A percentile compares a stretch with the other conserved stretches of the same genome.
Evolutionary conservation across 2,888 invertebrate genomes (phyloP).

Genomic region (Incurvaria masculella): DNA sequence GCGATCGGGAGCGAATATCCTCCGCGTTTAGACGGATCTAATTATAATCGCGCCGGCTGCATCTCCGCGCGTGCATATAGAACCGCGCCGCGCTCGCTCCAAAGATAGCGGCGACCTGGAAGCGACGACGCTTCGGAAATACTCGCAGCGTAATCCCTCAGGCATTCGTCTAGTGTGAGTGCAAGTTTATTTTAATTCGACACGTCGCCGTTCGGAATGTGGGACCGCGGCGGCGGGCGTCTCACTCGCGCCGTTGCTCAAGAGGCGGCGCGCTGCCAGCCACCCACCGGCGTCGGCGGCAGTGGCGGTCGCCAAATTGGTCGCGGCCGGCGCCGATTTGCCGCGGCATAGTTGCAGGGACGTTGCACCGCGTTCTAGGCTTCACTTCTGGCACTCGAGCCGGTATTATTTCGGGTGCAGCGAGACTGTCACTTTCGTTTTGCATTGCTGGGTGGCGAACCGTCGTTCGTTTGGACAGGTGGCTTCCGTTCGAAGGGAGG

Average conservation of each 20-base stretch:
- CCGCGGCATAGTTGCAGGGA: not conserved
- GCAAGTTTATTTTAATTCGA: constrained; percentile 27
- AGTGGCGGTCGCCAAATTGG: constrained; percentile 5
- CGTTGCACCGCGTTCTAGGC: not conserved
- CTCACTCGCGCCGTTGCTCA: constrained; percentile 53
- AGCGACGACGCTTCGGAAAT: not conserved
- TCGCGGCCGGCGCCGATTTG: not conserved
- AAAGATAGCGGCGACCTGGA: not conserved
- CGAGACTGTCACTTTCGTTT: not conserved
- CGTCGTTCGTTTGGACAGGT: too few species aligned
- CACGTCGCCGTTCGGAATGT: constrained; percentile 23
- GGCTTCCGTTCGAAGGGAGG: too few species aligned
- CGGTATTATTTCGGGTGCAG: not conserved
- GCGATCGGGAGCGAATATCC: not conserved
- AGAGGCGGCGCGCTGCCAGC: constrained; percentile 38
- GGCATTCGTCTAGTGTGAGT: not conserved
- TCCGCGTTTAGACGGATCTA: not conserved
- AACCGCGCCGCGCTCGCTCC: not conserved
- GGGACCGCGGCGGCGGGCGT: constrained; percentile 29
- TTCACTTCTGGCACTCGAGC: not conserved
- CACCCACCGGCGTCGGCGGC: constrained; percentile 40
- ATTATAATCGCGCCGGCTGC: not conserved
- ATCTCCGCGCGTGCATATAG: not conserved
- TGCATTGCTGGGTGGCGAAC: not conserved
- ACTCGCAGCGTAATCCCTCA: not conserved